A percentile compares a stretch with the other conserved stretches of the same genome.
Conservation (phyloP, 2,797 vertebrate species). For the Pogonophryne albipinna region DNA sequence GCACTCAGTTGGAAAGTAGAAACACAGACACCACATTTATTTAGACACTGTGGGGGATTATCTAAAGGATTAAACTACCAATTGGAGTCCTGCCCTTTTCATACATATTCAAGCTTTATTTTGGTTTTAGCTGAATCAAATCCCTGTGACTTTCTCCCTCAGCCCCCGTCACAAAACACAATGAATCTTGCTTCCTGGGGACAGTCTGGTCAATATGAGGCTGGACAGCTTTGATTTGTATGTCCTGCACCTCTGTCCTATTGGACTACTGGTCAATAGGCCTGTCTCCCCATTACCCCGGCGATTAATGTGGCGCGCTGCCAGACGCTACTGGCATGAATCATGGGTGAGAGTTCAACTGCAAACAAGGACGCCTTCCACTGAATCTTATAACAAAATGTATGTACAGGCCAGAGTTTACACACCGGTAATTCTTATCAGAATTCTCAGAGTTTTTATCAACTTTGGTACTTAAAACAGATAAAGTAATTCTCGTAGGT, state of each 20-base stretch:
- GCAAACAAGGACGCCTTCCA: constrained; percentile 12
- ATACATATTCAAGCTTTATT: constrained; percentile 22
- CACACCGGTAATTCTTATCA: no score
- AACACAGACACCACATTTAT: constrained; percentile 7
- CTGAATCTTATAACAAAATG: constrained; percentile 11
- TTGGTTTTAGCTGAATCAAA: constrained; percentile 36
- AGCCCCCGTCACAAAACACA: constrained; percentile 38
- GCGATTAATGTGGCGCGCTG: constrained; percentile 68
- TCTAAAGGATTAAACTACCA: constrained; percentile 6
- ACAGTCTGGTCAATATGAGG: constrained; percentile 76
- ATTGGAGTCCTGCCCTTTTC: constrained; percentile 35
- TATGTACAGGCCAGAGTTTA: no score
- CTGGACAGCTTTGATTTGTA: constrained; percentile 77
- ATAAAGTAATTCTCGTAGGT: no score
- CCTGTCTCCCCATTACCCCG: constrained; percentile 72
- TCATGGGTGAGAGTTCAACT: constrained; percentile 35
- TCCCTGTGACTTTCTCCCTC: constrained; percentile 46
- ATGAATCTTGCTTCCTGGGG: constrained; percentile 70
- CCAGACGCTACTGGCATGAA: constrained; percentile 60
- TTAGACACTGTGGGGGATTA: background rate
- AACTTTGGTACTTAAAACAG: no score
- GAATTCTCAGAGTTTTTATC: no score
- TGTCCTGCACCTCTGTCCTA: constrained; percentile 70
- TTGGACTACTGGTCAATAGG: constrained; percentile 76
- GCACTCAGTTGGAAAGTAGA: background rate